Evolutionary conservation across 2,113 vertebrate species (phyloP).

Genomic region (Argyrosomus japonicus): DNA sequence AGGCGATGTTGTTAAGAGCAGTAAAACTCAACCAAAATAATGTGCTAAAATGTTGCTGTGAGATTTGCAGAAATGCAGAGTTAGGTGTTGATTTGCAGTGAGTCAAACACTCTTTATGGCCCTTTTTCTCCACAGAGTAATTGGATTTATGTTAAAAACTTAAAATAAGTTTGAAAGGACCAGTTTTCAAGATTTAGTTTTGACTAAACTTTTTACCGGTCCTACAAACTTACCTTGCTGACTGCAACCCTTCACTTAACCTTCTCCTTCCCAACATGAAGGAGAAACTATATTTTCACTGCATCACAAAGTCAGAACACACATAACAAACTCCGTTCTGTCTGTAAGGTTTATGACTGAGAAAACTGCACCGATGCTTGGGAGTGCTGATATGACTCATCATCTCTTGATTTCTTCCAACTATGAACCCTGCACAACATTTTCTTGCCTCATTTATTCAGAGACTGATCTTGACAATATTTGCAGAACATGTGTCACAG

Average conservation of each 20-base stretch:
- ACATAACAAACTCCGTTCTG: background rate
- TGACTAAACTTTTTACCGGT: too few relatives aligned
- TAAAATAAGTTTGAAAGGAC: too few relatives aligned
- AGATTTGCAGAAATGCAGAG: too few relatives aligned
- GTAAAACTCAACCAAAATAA: background rate
- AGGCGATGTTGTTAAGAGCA: background rate
- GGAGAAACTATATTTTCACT: too few relatives aligned
- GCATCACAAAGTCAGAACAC: background rate
- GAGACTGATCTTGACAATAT: background rate
- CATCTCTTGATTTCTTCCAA: too few relatives aligned
- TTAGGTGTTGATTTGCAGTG: background rate
- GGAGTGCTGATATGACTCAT: background rate
- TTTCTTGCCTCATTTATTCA: background rate
- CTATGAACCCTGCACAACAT: too few relatives aligned
- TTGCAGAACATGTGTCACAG: background rate
- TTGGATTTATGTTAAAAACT: background rate
- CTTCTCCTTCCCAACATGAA: too few relatives aligned
- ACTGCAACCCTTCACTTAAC: background rate
- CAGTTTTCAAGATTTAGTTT: too few relatives aligned
- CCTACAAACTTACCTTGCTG: too few relatives aligned
- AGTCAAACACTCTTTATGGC: background rate
- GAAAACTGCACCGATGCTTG: background rate
- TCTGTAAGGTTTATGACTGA: background rate
- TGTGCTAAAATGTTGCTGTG: background rate
- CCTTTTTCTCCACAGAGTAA: background rate